Evolutionary conservation across 92 coral and sea anemone species (phyloP).

Genomic region (Epizoanthus illoricatus): DNA sequence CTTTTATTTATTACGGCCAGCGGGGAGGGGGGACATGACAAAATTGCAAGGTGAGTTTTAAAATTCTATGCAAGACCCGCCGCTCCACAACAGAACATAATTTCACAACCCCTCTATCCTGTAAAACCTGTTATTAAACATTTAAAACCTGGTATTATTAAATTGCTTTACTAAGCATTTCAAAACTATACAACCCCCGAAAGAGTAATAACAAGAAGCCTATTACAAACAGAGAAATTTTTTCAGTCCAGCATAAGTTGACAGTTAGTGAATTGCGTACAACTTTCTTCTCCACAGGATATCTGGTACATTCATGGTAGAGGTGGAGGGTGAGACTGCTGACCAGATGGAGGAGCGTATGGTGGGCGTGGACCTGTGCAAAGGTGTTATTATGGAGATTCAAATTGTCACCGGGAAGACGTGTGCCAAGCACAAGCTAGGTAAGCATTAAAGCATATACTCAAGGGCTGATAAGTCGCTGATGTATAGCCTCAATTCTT

Average conservation of each 20-base stretch:
- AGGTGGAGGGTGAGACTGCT: conserved; percentile 46
- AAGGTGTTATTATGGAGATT: conserved; percentile 89
- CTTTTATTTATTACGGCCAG: no score
- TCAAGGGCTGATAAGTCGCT: background rate
- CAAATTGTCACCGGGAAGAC: conserved; percentile 79
- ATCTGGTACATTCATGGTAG: conserved; percentile 88
- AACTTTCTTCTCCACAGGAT: conserved; percentile 45
- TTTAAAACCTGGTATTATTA: no score
- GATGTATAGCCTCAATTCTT: background rate
- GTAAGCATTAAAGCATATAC: conserved; percentile 33
- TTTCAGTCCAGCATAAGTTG: background rate
- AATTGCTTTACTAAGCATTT: no score
- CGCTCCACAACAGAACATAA: no score
- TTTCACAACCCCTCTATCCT: no score
- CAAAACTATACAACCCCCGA: no score
- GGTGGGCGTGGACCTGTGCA: conserved; percentile 91
- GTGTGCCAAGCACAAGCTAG: conserved; percentile 76
- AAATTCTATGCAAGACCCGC: no score
- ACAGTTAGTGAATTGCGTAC: background rate
- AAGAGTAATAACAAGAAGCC: no score
- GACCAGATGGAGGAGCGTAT: conserved; percentile 77
- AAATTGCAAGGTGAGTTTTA: no score
- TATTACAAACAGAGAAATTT: no score
- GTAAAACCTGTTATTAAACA: no score
- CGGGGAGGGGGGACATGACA: no score